phyloP scores from a whole-genome alignment of 2,113 vertebrate species.

The Zapus hudsonius region DNA sequence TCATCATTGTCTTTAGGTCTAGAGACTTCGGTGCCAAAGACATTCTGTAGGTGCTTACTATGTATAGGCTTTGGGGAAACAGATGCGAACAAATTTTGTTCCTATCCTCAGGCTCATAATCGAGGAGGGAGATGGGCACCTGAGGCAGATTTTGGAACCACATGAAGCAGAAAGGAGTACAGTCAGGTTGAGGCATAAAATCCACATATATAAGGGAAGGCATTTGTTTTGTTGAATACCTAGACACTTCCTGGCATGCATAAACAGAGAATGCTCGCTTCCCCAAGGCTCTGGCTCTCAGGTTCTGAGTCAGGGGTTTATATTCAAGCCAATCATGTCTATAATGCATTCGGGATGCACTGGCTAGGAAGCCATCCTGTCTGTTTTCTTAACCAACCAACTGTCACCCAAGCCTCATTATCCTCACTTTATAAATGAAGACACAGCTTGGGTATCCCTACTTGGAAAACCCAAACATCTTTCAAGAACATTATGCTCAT shows the following conservation, averaged over 20 bases:
- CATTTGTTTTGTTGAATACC: accelerated
- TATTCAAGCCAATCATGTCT: neutral
- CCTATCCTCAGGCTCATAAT: accelerated
- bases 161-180: neutral
- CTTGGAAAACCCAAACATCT: neutral
- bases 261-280: neutral
- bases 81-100: neutral
- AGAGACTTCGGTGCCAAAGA: accelerated
- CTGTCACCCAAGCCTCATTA: neutral
- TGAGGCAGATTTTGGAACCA: accelerated
- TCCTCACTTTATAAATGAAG: neutral
- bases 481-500: neutral
- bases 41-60: accelerated
- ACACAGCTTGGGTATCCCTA: neutral
- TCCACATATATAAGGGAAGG: neutral
- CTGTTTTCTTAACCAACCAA: neutral
- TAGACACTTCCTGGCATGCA: neutral
- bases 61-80: accelerated
- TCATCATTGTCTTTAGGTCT: accelerated
- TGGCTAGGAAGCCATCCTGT: neutral
- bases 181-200: accelerated
- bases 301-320: neutral
- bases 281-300: neutral
- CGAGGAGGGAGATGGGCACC: neutral
- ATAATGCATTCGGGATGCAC: no score